Evolutionary conservation across 2,888 invertebrate genomes (phyloP), one percentile per base, ranked within the genome.

Genomic region (Xestobium rufovillosum): DNA sequence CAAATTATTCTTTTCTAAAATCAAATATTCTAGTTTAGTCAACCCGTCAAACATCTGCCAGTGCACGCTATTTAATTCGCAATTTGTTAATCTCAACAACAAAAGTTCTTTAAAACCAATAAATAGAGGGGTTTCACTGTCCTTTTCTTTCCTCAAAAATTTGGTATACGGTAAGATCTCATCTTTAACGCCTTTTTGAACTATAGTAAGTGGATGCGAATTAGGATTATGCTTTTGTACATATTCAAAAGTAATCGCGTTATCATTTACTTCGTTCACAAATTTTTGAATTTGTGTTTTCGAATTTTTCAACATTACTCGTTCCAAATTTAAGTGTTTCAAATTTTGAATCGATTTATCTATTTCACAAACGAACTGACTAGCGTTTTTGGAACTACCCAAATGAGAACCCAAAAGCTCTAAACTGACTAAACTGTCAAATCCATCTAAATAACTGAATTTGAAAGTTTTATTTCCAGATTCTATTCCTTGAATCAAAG

Each of bases 11-110:
- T 70, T 70, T 45, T 80, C 80, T 16, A 82, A 61, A 16, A 78
- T 73, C 44, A 82, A 68, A 51, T 73, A 74, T 44, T 74, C 66
- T 23, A 82, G 56, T 42, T 70, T 71, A 2, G 66, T 59, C 4
- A 81, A 61, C 3, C 78, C 78, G 42, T 78, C 75, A 55, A 81
- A 79, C 73, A 80, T 76, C 55, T 80, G 77, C 76, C 78, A 78
- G 45, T 76, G 70, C 41, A 80, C 61, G 51, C 75, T 72, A 43
- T 71, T 71, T 30, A 81, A 55, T 41, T 73, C 68, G 47, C 80
- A 80, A 34, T 70, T 67, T 31, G 71, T 70, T 23, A 80, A 71
- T 45, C 78, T 66, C 30, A 81, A 55, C 42, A 80, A 71, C 40
- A 71, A 65, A 26, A 82, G 61, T 42, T 66, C 66, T 34, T 64